Evolutionary conservation across 2,797 vertebrate genomes (phyloP).

Genomic region (Micromesistius poutassou): DNA sequence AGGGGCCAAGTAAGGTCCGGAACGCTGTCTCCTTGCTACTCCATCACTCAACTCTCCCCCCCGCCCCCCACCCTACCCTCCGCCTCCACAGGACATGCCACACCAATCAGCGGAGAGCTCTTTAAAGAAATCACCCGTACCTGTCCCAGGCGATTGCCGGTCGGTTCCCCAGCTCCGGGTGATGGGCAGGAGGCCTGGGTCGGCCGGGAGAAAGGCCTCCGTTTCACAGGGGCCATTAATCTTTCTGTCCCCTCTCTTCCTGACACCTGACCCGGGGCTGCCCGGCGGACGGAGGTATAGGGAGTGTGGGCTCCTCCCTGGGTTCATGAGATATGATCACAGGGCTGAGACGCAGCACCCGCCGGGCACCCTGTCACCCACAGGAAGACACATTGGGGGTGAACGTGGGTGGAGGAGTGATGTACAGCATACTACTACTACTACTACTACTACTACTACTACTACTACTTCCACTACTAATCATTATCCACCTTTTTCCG

Average conservation of each 20-base stretch:
- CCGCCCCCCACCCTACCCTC: too few relatives aligned
- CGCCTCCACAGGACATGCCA: conserved; percentile 45
- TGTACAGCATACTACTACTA: background rate
- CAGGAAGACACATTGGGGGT: conserved; percentile 27
- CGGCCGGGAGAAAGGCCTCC: conserved; percentile 51
- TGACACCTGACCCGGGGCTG: conserved; percentile 70
- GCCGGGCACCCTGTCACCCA: conserved; percentile 38
- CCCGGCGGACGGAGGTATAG: conserved; percentile 47
- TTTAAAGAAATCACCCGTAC: conserved; percentile 56
- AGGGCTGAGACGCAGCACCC: conserved; percentile 45
- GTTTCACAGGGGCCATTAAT: conserved; percentile 70
- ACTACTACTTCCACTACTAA: background rate
- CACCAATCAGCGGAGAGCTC: conserved; percentile 54
- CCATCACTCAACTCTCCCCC: conserved; percentile 50
- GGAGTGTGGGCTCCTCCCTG: conserved; percentile 49
- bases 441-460: too few relatives aligned
- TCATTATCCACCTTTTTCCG: too few relatives aligned
- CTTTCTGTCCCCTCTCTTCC: conserved; percentile 68
- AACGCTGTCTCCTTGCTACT: conserved; percentile 42
- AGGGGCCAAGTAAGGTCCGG: conserved; percentile 41
- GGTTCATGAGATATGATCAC: conserved; percentile 67
- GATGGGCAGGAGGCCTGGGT: conserved; percentile 41
- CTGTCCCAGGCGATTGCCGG: conserved; percentile 57
- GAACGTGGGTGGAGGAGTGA: background rate
- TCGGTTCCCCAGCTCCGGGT: conserved; percentile 40